Conservation (phyloP, 2,113 vertebrate species). For the Okapia johnstoni region DNA sequence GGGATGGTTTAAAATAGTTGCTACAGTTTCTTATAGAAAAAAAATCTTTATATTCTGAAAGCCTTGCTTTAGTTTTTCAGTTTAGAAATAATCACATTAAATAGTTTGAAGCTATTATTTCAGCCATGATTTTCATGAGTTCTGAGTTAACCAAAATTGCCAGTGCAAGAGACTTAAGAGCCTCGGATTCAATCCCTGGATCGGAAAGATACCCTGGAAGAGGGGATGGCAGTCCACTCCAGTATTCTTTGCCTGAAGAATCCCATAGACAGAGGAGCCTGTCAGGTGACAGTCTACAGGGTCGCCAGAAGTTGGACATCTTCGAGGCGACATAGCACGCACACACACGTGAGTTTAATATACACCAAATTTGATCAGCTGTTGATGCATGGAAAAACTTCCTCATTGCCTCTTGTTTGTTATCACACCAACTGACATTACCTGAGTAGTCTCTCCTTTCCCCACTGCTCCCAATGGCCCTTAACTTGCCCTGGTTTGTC, state of each 20-base stretch:
- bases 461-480: neutral
- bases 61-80: neutral
- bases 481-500: neutral
- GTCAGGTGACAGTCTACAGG: neutral
- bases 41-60: neutral
- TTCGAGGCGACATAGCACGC: fast-evolving
- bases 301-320: neutral
- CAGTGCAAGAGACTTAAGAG: neutral
- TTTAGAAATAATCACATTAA: neutral
- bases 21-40: neutral
- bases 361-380: neutral
- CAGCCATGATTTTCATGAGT: neutral
- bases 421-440: neutral
- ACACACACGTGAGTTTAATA: neutral
- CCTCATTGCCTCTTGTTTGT: neutral
- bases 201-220: neutral
- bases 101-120: neutral
- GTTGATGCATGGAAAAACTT: neutral
- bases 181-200: neutral
- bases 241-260: neutral
- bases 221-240: neutral
- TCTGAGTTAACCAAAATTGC: neutral
- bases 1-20: slow-evolving; percentile 50
- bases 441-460: fast-evolving
- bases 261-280: neutral